These are phyloP conservation scores for Drosophila prolongata DNA, from an alignment of 2,888 invertebrate species.

Conservation along the genomic window DNA sequence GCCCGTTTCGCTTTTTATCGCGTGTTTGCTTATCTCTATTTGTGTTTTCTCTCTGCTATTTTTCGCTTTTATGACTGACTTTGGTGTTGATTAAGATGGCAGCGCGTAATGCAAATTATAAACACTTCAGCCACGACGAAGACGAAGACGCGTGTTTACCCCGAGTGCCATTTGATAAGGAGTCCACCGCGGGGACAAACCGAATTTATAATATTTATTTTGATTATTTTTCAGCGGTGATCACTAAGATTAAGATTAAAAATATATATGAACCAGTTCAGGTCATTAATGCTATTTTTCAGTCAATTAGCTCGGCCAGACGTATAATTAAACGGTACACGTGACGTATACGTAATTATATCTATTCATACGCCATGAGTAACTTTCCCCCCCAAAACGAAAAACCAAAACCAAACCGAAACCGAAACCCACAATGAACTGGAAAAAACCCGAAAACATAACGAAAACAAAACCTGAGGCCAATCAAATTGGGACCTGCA, in stretches of 20 bases:
- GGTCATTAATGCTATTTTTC: neutral
- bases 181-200: constrained; percentile 16
- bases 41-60: constrained; percentile 55
- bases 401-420: neutral
- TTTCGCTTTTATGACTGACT: constrained; percentile 20
- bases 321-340: constrained; percentile 38
- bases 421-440: constrained; percentile 4
- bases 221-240: constrained; percentile 3
- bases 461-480: constrained; percentile 21
- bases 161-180: constrained; percentile 42
- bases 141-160: constrained; percentile 44
- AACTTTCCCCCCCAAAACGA: constrained; percentile 23
- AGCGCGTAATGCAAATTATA: constrained; percentile 57
- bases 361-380: constrained; percentile 2
- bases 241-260: constrained; percentile 18
- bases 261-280: constrained; percentile 8
- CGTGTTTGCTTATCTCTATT: constrained; percentile 62
- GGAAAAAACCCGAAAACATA: constrained; percentile 24
- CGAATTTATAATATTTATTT: constrained; percentile 19
- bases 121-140: constrained; percentile 46
- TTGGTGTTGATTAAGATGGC: constrained; percentile 41
- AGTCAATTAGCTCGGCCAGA: constrained; percentile 22
- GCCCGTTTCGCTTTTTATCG: constrained; percentile 58
- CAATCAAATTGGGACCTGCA: constrained; percentile 28
- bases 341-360: constrained; percentile 45